Conservation (phyloP, 2,113 vertebrate genomes). For the Oplegnathus fasciatus region DNA sequence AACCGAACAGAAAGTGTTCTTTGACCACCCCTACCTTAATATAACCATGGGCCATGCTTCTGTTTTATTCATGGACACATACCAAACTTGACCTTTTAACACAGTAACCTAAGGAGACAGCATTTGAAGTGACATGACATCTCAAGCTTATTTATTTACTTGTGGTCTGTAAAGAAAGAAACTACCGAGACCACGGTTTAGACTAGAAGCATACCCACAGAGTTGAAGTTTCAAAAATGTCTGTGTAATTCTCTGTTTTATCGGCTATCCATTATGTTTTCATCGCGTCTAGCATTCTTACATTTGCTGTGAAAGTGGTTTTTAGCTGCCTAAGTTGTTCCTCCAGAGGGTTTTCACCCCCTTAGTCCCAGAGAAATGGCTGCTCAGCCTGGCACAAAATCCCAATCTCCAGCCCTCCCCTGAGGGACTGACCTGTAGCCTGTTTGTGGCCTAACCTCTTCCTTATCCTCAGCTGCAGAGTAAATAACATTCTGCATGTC, state of each 20-base stretch:
- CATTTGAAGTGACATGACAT: background rate
- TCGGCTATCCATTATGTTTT: slow-evolving; percentile 19
- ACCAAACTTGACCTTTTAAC: slow-evolving; percentile 47
- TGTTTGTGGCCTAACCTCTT: slow-evolving; percentile 59
- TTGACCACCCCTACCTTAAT: slow-evolving; percentile 24
- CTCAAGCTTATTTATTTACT: slow-evolving; percentile 7
- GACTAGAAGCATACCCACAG: background rate
- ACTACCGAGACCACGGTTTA: background rate
- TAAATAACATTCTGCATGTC: slow-evolving; percentile 69
- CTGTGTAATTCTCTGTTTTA: background rate
- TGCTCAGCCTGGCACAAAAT: slow-evolving; percentile 67
- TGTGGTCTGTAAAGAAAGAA: background rate
- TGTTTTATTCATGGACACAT: slow-evolving; percentile 56
- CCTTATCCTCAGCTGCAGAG: slow-evolving; percentile 65
- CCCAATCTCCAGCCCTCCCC: slow-evolving; percentile 48
- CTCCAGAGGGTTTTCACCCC: slow-evolving; percentile 27
- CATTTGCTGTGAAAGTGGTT: slow-evolving; percentile 38
- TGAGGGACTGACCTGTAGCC: slow-evolving; percentile 54
- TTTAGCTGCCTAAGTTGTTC: slow-evolving; percentile 37
- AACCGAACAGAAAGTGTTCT: background rate
- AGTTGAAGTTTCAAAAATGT: background rate
- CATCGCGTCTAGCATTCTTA: slow-evolving; percentile 22
- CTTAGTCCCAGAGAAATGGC: slow-evolving; percentile 51
- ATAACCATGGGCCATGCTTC: slow-evolving; percentile 33
- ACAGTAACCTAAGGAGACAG: slow-evolving; percentile 4